These are phyloP conservation scores for Myotis brandtii DNA, from an alignment of 2,113 vertebrate genomes.

Conservation along the genomic window DNA sequence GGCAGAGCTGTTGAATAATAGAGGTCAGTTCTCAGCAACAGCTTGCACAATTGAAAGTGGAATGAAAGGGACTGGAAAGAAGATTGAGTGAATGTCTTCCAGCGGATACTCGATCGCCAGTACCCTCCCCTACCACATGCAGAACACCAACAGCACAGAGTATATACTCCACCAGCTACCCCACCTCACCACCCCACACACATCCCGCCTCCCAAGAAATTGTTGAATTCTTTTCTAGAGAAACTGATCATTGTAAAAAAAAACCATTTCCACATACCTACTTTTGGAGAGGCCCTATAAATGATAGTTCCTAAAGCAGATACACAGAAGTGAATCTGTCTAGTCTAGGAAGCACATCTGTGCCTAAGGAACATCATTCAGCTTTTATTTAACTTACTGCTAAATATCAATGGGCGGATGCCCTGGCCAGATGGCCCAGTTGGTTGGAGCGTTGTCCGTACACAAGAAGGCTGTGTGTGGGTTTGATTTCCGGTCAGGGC, in stretches of 20 bases:
- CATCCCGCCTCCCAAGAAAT: neutral
- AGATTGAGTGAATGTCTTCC: neutral
- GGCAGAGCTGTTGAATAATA: neutral
- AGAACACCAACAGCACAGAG: neutral
- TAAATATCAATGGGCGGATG: neutral
- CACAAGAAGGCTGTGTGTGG: too few species aligned
- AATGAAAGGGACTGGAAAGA: neutral
- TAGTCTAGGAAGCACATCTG: neutral
- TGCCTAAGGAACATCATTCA: neutral
- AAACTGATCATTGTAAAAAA: neutral
- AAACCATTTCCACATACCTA: neutral
- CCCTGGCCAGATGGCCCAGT: too few species aligned
- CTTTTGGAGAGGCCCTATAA: neutral
- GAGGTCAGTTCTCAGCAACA: neutral
- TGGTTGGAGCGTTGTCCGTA: too few species aligned
- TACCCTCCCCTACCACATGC: neutral
- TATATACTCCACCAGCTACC: too few species aligned
- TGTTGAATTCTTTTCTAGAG: neutral
- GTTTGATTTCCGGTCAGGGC: too few species aligned
- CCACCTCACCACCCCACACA: too few species aligned
- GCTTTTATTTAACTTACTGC: neutral
- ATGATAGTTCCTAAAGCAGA: neutral
- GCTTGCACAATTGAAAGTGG: neutral
- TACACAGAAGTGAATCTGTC: neutral
- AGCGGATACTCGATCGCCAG: neutral